These are phyloP conservation scores for Melanotus villosus DNA, from an alignment of 2,888 invertebrate genomes.

Conservation along the genomic window DNA sequence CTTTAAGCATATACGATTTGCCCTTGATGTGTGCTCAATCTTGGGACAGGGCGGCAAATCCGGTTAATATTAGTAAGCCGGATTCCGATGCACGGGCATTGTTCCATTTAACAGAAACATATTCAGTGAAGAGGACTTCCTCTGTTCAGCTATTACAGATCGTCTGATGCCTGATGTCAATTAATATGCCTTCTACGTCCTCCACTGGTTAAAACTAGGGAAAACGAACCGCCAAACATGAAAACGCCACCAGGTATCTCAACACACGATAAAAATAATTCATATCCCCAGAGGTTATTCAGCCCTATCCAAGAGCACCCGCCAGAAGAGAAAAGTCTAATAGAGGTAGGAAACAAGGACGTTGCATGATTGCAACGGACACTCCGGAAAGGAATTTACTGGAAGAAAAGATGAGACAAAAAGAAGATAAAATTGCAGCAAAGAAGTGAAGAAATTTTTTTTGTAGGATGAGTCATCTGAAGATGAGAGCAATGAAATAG, in stretches of 20 bases:
- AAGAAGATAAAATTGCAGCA: constrained; percentile 2
- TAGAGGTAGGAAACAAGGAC: background rate
- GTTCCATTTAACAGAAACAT: constrained; percentile 36
- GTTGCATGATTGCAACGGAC: constrained; percentile 13
- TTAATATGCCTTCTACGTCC: background rate
- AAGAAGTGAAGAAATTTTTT: constrained; percentile 7
- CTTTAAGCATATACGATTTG: constrained; percentile 52
- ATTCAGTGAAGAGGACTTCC: constrained; percentile 32
- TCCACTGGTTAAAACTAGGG: too few species aligned
- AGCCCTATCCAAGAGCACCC: constrained; percentile 19
- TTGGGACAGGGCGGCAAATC: constrained; percentile 34
- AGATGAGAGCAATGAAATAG: constrained; percentile 1
- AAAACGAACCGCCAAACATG: background rate
- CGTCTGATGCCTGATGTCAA: too few species aligned
- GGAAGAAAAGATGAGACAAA: constrained; percentile 9
- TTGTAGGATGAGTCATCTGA: background rate
- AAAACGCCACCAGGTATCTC: background rate
- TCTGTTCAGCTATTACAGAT: constrained; percentile 25
- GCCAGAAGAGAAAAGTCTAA: constrained; percentile 2
- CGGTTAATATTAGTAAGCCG: constrained; percentile 36
- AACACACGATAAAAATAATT: background rate
- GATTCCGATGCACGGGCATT: constrained; percentile 10
- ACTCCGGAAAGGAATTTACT: constrained; percentile 4
- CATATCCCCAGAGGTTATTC: too few species aligned
- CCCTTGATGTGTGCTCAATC: constrained; percentile 36